Evolutionary conservation across 1,140 invertebrate species (phyloP).

Genomic region (Bombus impatiens): DNA sequence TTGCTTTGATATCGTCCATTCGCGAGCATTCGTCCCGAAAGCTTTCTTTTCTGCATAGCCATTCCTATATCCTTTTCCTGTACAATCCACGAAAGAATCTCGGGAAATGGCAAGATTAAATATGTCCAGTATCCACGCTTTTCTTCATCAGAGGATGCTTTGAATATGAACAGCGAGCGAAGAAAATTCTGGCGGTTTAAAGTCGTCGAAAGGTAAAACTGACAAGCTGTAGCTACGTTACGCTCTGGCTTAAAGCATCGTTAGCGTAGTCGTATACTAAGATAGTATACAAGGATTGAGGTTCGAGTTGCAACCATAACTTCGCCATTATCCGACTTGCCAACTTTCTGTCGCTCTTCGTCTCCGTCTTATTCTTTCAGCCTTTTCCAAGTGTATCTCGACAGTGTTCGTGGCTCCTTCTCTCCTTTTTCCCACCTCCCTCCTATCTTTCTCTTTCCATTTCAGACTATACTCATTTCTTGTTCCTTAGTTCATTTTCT

Average conservation of each 20-base stretch:
- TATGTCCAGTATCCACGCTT: neutral
- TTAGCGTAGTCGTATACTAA: conserved; percentile 66
- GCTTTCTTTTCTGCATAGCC: too few species aligned
- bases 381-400: neutral
- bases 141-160: neutral
- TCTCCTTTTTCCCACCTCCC: neutral
- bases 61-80: neutral
- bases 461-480: neutral
- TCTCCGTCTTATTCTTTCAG: conserved; percentile 1
- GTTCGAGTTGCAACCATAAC: conserved; percentile 67
- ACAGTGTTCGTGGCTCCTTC: neutral
- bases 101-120: neutral
- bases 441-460: neutral
- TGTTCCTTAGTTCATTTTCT: neutral
- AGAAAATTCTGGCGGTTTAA: conserved; percentile 33
- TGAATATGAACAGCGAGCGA: conserved; percentile 25
- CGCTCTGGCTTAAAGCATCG: conserved; percentile 64
- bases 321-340: conserved; percentile 75
- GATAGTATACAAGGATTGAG: conserved; percentile 22
- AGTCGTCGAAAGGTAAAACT: conserved; percentile 4
- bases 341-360: conserved; percentile 61
- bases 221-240: neutral
- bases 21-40: neutral
- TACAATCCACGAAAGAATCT: too few species aligned
- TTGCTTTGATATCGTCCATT: neutral